phyloP scores from a whole-genome alignment of 1,140 invertebrate genomes.

The Bombus waltoni region DNA sequence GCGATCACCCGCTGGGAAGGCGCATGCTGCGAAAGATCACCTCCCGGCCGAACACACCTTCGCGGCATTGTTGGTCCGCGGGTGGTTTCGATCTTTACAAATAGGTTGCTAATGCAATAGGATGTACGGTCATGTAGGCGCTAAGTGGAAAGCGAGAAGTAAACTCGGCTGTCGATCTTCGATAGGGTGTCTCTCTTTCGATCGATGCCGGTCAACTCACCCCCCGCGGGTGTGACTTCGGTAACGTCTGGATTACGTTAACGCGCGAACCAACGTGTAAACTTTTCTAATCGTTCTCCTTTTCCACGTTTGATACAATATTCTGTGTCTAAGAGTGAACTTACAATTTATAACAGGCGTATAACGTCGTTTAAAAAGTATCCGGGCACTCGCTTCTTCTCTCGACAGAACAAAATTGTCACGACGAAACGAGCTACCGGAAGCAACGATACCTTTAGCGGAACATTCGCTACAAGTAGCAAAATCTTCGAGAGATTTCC shows the following conservation, averaged over 20 bases:
- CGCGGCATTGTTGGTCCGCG: conserved; percentile 70
- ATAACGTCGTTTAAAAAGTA: too few relatives aligned
- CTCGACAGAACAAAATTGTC: too few relatives aligned
- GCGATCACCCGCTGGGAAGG: conserved; percentile 64
- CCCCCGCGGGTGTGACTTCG: background rate
- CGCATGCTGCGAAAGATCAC: conserved; percentile 74
- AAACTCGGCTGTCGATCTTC: conserved; percentile 39
- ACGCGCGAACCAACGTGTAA: background rate
- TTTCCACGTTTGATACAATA: background rate
- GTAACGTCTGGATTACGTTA: conserved; percentile 32
- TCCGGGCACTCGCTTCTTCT: too few relatives aligned
- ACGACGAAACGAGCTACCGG: too few relatives aligned
- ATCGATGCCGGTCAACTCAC: conserved; percentile 3
- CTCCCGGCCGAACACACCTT: conserved; percentile 64
- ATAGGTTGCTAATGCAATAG: conserved; percentile 73
- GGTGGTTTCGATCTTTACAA: conserved; percentile 76
- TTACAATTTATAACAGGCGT: too few relatives aligned
- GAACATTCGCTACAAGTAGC: too few relatives aligned
- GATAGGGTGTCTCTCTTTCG: conserved; percentile 14
- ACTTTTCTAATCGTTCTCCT: too few relatives aligned
- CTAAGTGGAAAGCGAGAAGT: conserved; percentile 63
- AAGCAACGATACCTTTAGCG: too few relatives aligned
- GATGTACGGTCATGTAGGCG: conserved; percentile 62
- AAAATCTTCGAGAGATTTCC: too few relatives aligned
- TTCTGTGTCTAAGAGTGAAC: too few relatives aligned